These are phyloP conservation scores for Cavia porcellus DNA, from an alignment of 2,113 vertebrate genomes.

Conservation along the genomic window DNA sequence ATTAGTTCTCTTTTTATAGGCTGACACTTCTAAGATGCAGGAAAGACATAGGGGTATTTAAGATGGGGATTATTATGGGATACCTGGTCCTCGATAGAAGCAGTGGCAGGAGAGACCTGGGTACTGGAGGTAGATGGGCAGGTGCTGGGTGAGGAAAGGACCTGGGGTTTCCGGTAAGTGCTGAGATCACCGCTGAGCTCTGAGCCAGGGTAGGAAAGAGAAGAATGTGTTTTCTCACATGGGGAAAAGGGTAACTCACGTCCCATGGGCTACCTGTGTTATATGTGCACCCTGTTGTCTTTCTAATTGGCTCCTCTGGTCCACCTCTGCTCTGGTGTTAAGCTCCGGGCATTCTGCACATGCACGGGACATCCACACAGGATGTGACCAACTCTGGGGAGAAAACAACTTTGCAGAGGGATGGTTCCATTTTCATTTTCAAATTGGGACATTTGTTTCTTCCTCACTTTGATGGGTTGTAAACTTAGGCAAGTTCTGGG, in stretches of 20 bases:
- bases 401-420: too few species aligned
- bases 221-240: too few species aligned
- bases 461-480: neutral
- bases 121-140: rapidly evolving
- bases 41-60: neutral
- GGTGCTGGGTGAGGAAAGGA: neutral
- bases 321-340: rapidly evolving
- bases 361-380: rapidly evolving
- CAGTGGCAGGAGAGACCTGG: neutral
- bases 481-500: too few species aligned
- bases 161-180: neutral
- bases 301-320: neutral
- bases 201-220: neutral
- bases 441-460: neutral
- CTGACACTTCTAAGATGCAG: conserved; percentile 20
- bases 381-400: rapidly evolving
- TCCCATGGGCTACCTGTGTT: neutral
- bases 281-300: rapidly evolving
- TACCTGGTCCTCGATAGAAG: neutral
- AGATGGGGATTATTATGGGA: neutral
- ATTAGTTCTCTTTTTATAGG: neutral
- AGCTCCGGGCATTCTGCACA: neutral
- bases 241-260: rapidly evolving
- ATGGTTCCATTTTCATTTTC: neutral
- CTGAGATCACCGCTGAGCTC: neutral